These are phyloP conservation scores for Entomobrya multifasciata DNA, from an alignment of 2,888 invertebrate genomes.

Conservation along the genomic window DNA sequence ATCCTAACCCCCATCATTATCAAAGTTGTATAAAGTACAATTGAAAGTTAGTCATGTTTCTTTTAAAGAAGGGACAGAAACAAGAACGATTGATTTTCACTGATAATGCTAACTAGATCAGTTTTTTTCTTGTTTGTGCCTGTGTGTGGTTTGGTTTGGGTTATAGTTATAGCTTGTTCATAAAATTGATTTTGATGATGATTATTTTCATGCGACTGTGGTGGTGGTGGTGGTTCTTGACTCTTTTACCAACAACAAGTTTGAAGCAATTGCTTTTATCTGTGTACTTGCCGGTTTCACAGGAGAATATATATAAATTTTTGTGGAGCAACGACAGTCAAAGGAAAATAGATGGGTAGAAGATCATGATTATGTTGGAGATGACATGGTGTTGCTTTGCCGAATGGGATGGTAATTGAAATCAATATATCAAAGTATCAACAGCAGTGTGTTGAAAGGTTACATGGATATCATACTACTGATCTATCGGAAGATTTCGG, in stretches of 20 bases:
- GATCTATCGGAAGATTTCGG: constrained; percentile 25
- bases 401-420: constrained; percentile 67
- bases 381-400: constrained; percentile 58
- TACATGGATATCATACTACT: constrained; percentile 27
- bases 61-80: constrained; percentile 47
- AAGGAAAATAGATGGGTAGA: not conserved
- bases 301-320: not conserved
- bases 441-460: constrained; percentile 63
- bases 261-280: constrained; percentile 28
- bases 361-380: not conserved
- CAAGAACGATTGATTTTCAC: constrained; percentile 64
- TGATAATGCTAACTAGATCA: constrained; percentile 71
- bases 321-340: not conserved
- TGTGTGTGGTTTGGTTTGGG: constrained; percentile 69
- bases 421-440: constrained; percentile 67
- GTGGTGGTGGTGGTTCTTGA: constrained; percentile 35
- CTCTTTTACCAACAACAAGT: constrained; percentile 1
- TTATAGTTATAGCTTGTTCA: not conserved
- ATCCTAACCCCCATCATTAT: constrained; percentile 14
- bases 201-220: constrained; percentile 4
- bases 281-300: not conserved
- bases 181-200: constrained; percentile 17
- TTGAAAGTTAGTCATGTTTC: constrained; percentile 69
- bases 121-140: constrained; percentile 67
- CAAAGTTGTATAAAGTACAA: constrained; percentile 59